A percentile compares a stretch with the other conserved stretches of the same genome.
Evolutionary conservation across 2,888 invertebrate species (phyloP).

Genomic region (Andrena bucephala): DNA sequence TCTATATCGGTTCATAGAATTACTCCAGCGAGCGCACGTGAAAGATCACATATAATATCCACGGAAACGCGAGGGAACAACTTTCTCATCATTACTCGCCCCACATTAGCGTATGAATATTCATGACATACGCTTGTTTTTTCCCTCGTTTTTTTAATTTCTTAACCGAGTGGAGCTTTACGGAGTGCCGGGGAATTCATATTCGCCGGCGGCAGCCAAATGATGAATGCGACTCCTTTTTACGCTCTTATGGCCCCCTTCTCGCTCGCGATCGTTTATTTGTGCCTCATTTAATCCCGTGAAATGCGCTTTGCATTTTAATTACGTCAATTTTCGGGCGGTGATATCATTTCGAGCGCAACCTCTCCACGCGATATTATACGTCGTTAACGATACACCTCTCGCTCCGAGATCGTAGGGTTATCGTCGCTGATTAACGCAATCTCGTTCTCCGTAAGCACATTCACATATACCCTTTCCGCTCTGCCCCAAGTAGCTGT

Average conservation of each 20-base stretch:
- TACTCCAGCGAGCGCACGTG: conserved; percentile 21
- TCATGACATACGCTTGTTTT: conserved; percentile 17
- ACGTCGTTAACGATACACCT: background rate
- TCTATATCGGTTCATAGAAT: conserved; percentile 31
- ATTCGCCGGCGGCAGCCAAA: conserved; percentile 30
- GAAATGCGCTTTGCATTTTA: conserved; percentile 48
- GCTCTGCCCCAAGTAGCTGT: background rate
- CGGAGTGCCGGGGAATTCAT: conserved; percentile 33
- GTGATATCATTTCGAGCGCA: conserved; percentile 25
- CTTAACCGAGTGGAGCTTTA: conserved; percentile 6
- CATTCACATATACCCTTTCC: background rate
- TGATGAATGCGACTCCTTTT: conserved; percentile 36
- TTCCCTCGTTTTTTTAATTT: background rate
- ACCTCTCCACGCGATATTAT: background rate
- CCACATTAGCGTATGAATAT: conserved; percentile 49
- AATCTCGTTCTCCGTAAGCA: too few species aligned
- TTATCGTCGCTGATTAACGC: too few species aligned
- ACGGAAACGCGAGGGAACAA: conserved; percentile 17
- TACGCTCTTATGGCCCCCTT: background rate
- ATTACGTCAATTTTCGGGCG: conserved; percentile 36
- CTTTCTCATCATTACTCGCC: conserved; percentile 39
- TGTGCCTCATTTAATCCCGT: conserved; percentile 40
- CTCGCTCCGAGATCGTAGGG: too few species aligned
- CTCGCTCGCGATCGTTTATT: conserved; percentile 33
- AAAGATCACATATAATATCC: conserved; percentile 15